A percentile compares a stretch with the other conserved stretches of the same genome.
These are phyloP conservation scores for Danio kyathit DNA, from an alignment of 2,797 vertebrate species.

Conservation along the genomic window DNA sequence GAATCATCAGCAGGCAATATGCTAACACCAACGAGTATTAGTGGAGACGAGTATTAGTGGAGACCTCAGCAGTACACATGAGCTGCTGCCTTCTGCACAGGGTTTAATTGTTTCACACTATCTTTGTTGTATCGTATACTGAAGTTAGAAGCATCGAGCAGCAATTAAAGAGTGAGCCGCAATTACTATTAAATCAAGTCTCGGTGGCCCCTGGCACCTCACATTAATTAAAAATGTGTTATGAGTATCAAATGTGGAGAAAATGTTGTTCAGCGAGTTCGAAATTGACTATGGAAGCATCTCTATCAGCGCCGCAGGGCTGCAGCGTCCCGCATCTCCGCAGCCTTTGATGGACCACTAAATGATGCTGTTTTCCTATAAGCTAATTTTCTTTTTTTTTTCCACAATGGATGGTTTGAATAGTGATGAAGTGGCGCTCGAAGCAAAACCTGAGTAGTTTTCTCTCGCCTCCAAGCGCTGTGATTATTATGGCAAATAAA, in stretches of 20 bases:
- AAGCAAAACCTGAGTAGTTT: conserved; percentile 17
- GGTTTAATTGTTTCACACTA: neutral
- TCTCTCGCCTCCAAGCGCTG: neutral
- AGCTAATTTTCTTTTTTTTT: conserved; percentile 7
- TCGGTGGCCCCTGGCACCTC: conserved; percentile 17
- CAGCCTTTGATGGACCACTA: conserved; percentile 26
- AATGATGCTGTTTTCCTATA: conserved; percentile 22
- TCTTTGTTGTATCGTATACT: neutral
- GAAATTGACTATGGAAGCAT: conserved; percentile 29
- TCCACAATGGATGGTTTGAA: conserved; percentile 17
- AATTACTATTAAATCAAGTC: conserved; percentile 10
- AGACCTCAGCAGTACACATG: no score
- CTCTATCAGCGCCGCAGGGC: conserved; percentile 9
- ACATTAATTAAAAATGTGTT: conserved; percentile 36
- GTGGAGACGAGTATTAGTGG: no score
- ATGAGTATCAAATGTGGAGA: conserved; percentile 19
- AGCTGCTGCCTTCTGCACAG: neutral
- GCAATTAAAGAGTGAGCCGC: conserved; percentile 15
- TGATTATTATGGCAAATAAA: conserved; percentile 42
- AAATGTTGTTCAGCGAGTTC: conserved; percentile 5
- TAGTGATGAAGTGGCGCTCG: conserved; percentile 10
- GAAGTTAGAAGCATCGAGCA: neutral
- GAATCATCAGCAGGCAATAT: no score
- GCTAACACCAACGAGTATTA: no score
- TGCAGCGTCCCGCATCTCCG: conserved; percentile 23